Conservation (phyloP, 2,888 invertebrate genomes). For the Homarus gammarus region DNA sequence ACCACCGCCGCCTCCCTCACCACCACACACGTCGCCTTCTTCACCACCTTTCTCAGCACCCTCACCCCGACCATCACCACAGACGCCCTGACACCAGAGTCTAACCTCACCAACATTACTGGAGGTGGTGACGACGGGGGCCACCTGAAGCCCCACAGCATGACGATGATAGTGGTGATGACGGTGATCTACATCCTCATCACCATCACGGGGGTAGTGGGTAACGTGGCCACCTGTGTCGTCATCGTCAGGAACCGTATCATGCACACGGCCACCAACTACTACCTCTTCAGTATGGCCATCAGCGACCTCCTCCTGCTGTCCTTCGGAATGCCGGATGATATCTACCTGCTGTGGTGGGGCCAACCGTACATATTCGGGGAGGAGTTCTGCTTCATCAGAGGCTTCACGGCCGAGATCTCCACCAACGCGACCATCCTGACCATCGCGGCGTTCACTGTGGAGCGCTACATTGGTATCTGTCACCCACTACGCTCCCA, state of each 20-base stretch:
- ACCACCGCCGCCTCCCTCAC: not conserved
- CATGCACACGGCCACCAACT: slow-evolving; percentile 92
- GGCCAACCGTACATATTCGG: slow-evolving; percentile 81
- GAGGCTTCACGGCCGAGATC: slow-evolving; percentile 91
- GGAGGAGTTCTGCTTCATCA: slow-evolving; percentile 87
- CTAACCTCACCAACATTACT: not conserved
- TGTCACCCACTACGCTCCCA: slow-evolving; percentile 91
- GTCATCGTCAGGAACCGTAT: slow-evolving; percentile 88
- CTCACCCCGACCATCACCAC: not conserved
- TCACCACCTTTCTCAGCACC: not conserved
- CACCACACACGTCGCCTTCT: not conserved
- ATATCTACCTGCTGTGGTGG: slow-evolving; percentile 82
- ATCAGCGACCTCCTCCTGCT: slow-evolving; percentile 89
- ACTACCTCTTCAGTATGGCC: slow-evolving; percentile 89
- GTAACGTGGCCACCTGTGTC: slow-evolving; percentile 88
- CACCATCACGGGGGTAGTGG: slow-evolving; percentile 87
- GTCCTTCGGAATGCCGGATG: slow-evolving; percentile 89
- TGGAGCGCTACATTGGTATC: slow-evolving; percentile 92
- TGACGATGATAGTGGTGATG: slow-evolving; percentile 79
- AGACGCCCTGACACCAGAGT: not conserved
- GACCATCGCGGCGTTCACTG: slow-evolving; percentile 90
- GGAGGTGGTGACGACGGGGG: not conserved
- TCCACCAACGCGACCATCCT: slow-evolving; percentile 87
- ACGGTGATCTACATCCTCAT: slow-evolving; percentile 86
- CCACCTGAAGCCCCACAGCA: not conserved